phyloP scores from a whole-genome alignment of 2,797 vertebrate genomes.

The Silurus aristotelis region DNA sequence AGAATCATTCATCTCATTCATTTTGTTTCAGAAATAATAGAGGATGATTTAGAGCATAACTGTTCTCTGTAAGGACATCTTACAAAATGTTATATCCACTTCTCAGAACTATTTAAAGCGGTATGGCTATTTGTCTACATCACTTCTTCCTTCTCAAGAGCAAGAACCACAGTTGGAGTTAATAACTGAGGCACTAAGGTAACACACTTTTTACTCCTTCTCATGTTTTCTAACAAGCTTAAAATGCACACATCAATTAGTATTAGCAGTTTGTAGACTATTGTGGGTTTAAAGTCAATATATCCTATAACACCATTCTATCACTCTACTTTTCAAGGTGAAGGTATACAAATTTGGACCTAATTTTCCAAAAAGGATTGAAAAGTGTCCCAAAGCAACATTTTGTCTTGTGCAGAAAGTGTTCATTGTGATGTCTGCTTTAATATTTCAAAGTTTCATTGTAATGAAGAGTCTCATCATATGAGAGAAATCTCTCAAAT shows the following conservation, averaged over 20 bases:
- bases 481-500: not conserved
- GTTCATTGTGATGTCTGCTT: not conserved
- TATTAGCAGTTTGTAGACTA: not conserved
- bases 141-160: constrained; percentile 63
- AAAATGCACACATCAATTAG: not conserved
- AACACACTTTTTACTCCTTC: constrained; percentile 19
- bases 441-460: not conserved
- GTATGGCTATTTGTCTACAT: constrained; percentile 80
- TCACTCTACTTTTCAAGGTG: not conserved
- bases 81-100: constrained; percentile 13
- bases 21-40: not conserved
- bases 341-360: no score
- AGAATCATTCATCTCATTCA: not conserved
- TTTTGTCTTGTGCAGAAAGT: not conserved
- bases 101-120: constrained; percentile 76
- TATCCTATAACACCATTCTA: not conserved
- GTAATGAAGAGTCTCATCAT: not conserved
- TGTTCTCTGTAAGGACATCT: not conserved
- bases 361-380: not conserved
- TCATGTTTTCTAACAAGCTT: not conserved
- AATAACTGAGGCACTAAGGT: constrained; percentile 76
- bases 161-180: constrained; percentile 65
- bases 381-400: not conserved
- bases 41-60: not conserved
- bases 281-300: not conserved